A percentile compares a stretch with the other conserved stretches of the same genome.
These are phyloP conservation scores for Eurytoma adleriae DNA, from an alignment of 2,888 invertebrate species.

Conservation along the genomic window DNA sequence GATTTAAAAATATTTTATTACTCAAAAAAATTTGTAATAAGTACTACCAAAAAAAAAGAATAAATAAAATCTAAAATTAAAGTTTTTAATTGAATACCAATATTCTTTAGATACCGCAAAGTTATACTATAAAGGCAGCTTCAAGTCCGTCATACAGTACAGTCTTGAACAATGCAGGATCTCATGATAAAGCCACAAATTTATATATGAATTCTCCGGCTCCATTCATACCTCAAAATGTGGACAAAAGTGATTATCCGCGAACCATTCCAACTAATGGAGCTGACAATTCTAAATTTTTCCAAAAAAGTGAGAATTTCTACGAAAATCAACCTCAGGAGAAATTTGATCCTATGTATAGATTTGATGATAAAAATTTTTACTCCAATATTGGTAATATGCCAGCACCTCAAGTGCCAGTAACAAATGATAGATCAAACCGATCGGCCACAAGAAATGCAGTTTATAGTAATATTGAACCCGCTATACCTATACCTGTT, in stretches of 20 bases:
- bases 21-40: not conserved
- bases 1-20: no score
- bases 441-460: constrained; percentile 66
- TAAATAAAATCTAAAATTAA: constrained; percentile 2
- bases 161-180: constrained; percentile 79
- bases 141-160: constrained; percentile 87
- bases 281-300: constrained; percentile 65
- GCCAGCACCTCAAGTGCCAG: constrained; percentile 69
- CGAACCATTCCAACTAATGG: constrained; percentile 63
- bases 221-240: constrained; percentile 66
- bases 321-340: constrained; percentile 68
- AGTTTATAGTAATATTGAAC: constrained; percentile 74
- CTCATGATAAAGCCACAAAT: constrained; percentile 69
- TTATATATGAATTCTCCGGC: constrained; percentile 73
- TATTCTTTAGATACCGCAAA: constrained; percentile 85
- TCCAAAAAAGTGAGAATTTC: constrained; percentile 69
- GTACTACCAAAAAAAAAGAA: no score
- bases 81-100: constrained; percentile 56
- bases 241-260: constrained; percentile 72
- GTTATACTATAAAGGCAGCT: constrained; percentile 83
- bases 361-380: constrained; percentile 71
- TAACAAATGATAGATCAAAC: constrained; percentile 64
- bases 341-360: constrained; percentile 69
- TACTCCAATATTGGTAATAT: constrained; percentile 72
- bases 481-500: constrained; percentile 67